These are phyloP conservation scores for Sciurus vulgaris DNA, from an alignment of 2,797 vertebrate genomes.

Conservation along the genomic window DNA sequence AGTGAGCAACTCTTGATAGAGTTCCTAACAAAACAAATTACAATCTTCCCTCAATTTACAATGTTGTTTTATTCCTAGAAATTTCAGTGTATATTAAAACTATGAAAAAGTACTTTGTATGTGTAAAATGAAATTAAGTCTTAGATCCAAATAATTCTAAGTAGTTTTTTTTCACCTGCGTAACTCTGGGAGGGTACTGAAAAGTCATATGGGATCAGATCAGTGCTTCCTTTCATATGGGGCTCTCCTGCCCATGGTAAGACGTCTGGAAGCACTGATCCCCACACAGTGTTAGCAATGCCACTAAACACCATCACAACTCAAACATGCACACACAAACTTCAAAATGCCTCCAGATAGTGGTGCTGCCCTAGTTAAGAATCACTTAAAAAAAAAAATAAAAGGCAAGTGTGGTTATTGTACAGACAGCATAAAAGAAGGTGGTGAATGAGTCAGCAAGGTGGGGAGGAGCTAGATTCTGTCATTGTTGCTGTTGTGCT, in stretches of 20 bases:
- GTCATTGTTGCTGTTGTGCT: neutral
- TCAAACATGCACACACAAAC: neutral
- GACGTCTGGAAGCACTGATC: neutral
- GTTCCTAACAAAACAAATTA: constrained; percentile 73
- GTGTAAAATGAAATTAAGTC: constrained; percentile 14
- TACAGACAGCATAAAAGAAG: neutral
- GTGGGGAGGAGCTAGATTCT: neutral
- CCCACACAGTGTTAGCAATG: neutral
- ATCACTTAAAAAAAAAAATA: neutral
- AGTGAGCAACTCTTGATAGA: constrained; percentile 63
- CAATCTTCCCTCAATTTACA: constrained; percentile 58
- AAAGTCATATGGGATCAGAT: neutral
- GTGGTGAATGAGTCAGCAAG: constrained; percentile 35
- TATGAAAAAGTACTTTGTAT: neutral
- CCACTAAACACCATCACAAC: neutral
- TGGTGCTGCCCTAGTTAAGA: neutral
- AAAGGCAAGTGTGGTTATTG: neutral
- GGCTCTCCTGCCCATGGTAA: neutral
- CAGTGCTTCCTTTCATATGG: neutral
- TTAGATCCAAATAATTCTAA: constrained; percentile 32
- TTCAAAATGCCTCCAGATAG: neutral
- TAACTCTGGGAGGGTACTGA: neutral
- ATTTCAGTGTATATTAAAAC: constrained; percentile 35
- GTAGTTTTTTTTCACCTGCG: neutral
- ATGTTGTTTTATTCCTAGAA: constrained; percentile 76